Base-by-base conservation (phyloP, 2,797 vertebrate genomes). In the Lagorchestes hirsutus region DNA sequence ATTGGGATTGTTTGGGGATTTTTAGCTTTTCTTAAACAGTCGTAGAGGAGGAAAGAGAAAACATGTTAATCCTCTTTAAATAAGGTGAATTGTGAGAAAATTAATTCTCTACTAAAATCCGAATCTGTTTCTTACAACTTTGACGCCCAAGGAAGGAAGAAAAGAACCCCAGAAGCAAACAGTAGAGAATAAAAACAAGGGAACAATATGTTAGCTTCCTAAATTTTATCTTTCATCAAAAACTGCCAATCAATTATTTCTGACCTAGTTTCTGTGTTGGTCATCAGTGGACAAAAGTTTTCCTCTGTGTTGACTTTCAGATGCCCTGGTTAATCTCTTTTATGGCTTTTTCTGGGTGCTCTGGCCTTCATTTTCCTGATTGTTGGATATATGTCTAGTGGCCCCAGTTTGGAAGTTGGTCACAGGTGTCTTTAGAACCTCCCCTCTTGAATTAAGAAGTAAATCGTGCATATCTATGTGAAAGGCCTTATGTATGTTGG, bases 251-350 rank as follows among this genome's bases (percentile, higher is more conserved):
- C 34, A 74, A 40, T 74, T 74, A 74, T 24, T 74, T 5, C n/a
- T 74, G 67, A 40, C 16, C n/a, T 40, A 40, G 67, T 74, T 40
- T 5, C 16, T 74, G 5, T 98, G 40, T 3, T 98, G 57, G 98
- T 98, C 46, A 98, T 98, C 22, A 98, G 97, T 0, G 97, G 98
- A 34, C 98, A 98, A 95, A 98, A 98, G 0, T 98, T 98, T 1
- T 98, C 98, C 34, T 98, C 98, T 54, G 98, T 98, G 55, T 98
- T 98, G 57, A 98, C 98, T 0, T 98, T 98, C 92, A 98, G 94
- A 55, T 98, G 98, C 93, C 98, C 98, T 3, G 98, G 98, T 50
- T 50, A 98, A 98, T 40, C 96, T 98, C 55, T 97, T 96, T 58
- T 98, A 98, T 14, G 98, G 98, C 5, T 98, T 92, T 98, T 98